Conservation (phyloP, 2,113 vertebrate species). For the Oxyura jamaicensis region DNA sequence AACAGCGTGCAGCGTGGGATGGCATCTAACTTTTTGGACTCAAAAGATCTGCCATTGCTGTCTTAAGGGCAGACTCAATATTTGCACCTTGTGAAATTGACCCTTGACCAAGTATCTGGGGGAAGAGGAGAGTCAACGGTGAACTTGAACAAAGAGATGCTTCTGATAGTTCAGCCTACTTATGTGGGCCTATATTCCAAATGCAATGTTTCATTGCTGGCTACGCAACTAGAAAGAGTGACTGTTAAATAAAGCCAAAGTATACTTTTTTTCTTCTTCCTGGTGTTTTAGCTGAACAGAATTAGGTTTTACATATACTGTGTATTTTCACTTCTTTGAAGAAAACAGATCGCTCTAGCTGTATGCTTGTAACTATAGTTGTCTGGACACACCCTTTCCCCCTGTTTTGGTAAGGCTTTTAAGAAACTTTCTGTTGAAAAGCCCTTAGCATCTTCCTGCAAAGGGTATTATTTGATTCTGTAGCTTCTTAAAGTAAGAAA, state of each 20-base stretch:
- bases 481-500: rapidly evolving
- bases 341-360: not conserved
- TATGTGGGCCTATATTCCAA: not conserved
- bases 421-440: not conserved
- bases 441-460: rapidly evolving
- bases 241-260: slow-evolving; percentile 3
- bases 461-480: not conserved
- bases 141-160: rapidly evolving
- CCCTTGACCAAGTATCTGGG: not conserved
- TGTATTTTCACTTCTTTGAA: not conserved
- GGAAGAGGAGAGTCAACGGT: not conserved
- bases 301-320: not conserved
- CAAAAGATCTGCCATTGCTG: not conserved
- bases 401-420: not conserved
- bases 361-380: not conserved
- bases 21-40: not conserved
- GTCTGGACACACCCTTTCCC: not conserved
- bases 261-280: not conserved
- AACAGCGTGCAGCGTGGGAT: rapidly evolving
- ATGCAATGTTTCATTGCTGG: not conserved
- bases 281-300: not conserved
- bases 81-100: not conserved
- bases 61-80: not conserved
- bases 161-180: not conserved
- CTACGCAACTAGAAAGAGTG: not conserved